Evolutionary conservation across 2,888 invertebrate genomes (phyloP), one percentile per base, ranked within the genome.

Genomic region (Cecidostiba fungosa): DNA sequence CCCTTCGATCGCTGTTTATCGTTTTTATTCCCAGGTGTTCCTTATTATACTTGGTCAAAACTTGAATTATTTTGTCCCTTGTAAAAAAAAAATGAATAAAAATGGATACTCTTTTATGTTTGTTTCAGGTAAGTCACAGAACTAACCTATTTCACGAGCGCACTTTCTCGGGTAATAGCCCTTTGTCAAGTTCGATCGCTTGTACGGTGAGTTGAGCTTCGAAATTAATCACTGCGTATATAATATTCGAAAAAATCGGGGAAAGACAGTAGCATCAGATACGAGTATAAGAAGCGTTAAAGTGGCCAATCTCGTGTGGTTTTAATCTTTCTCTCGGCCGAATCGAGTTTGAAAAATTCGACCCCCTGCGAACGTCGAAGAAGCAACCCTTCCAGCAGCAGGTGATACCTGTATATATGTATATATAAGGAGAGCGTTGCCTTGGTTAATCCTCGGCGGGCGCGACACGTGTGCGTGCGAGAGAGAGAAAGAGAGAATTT

Each of bases 391-490:
- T 72, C 43, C 59, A 47, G 66, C 73, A 73, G 81, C 81, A 81
- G 77, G 81, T 85, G 85, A 82, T 83, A 70, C 26, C 36, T 69
- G 29, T 82, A 76, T 12, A 54, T 36, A 1, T 82, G 54, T 74
- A 6, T 62, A 23, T 85, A 77, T 69, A 39, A n/a, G 32, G 16
- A 77, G 69, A 69, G 72, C 82, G 86, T 87, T 85, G 86, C 83
- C 73, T 84, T 86, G 83, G 83, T 88, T 87, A 87, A 89, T 87
- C 86, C 87, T 87, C 87, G 74, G 43, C 77, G 83, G 77, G 88
- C 82, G 74, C 88, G 89, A 89, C 89, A 89, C 89, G 90, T 88
- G 89, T 89, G 89, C 89, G 88, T 86, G 88, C 77, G 82, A 74
- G 84, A 39, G 43, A 43, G 43, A 43, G 43, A 43, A 2, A 59